A percentile compares a stretch with the other conserved stretches of the same genome.
These are phyloP conservation scores for Macrophya alboannulata DNA, from an alignment of 2,888 invertebrate genomes.

Conservation along the genomic window DNA sequence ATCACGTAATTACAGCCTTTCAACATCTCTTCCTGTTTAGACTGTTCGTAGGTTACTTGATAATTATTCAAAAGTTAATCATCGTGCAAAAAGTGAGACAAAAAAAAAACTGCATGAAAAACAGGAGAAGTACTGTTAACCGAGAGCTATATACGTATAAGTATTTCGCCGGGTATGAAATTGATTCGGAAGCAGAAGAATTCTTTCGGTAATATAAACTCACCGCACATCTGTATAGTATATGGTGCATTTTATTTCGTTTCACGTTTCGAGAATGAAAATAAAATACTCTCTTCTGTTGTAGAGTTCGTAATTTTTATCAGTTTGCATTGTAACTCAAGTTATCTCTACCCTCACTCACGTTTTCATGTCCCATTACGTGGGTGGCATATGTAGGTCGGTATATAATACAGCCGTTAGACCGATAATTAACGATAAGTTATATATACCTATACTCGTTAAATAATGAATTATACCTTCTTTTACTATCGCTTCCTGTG, in stretches of 20 bases:
- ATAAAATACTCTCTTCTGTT: background rate
- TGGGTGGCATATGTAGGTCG: background rate
- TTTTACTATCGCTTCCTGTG: background rate
- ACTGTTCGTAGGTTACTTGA: slow-evolving; percentile 27
- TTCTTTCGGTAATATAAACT: background rate
- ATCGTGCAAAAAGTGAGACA: background rate
- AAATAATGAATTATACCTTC: slow-evolving; percentile 20
- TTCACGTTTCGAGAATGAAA: background rate
- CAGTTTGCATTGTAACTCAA: background rate
- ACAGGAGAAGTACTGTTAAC: background rate
- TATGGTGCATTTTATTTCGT: background rate
- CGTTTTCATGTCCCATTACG: background rate
- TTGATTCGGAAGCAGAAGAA: background rate
- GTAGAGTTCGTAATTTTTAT: background rate
- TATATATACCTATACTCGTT: background rate
- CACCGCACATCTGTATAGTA: background rate
- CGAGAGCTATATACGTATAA: too few relatives aligned
- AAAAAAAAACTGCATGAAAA: background rate
- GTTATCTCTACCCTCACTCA: background rate
- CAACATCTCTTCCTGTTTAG: slow-evolving; percentile 23
- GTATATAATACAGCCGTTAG: background rate
- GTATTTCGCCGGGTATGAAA: background rate
- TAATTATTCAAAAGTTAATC: slow-evolving; percentile 31
- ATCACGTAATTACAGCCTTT: slow-evolving; percentile 39
- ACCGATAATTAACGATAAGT: slow-evolving; percentile 13